A percentile compares a stretch with the other conserved stretches of the same genome.
Conservation (phyloP, 2,888 invertebrate species). For the Standfussiana lucernea region DNA sequence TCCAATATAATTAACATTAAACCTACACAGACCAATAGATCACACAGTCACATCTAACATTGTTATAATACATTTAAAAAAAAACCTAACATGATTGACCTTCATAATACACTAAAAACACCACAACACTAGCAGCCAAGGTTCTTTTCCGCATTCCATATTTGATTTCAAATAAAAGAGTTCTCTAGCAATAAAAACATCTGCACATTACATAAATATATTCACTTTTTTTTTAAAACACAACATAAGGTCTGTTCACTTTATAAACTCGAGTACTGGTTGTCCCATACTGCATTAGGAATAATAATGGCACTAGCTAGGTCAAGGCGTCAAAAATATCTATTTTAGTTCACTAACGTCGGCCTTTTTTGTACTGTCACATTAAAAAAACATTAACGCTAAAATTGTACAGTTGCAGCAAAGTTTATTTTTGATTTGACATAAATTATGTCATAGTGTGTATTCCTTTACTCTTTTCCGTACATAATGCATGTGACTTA, state of each 20-base stretch:
- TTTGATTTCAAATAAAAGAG: conserved; percentile 37
- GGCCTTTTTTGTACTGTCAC: conserved; percentile 65
- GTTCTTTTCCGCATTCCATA: conserved; percentile 57
- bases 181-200: conserved; percentile 8
- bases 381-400: conserved; percentile 52
- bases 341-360: conserved; percentile 73
- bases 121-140: conserved; percentile 52
- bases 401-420: conserved; percentile 28
- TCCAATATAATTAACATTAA: conserved; percentile 15
- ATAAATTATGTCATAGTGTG: conserved; percentile 57
- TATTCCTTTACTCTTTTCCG: conserved; percentile 73
- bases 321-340: conserved; percentile 81
- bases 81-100: conserved; percentile 36
- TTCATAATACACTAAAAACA: conserved; percentile 42
- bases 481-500: conserved; percentile 46
- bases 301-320: conserved; percentile 78
- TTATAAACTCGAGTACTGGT: conserved; percentile 69
- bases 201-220: conserved; percentile 16
- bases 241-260: conserved; percentile 8
- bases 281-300: conserved; percentile 69
- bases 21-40: conserved; percentile 13
- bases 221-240: conserved; percentile 10
- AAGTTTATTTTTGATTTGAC: conserved; percentile 62
- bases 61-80: neutral
- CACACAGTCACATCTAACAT: conserved; percentile 1